Conservation (phyloP, 2,113 vertebrate species). For the Morone chrysops region DNA sequence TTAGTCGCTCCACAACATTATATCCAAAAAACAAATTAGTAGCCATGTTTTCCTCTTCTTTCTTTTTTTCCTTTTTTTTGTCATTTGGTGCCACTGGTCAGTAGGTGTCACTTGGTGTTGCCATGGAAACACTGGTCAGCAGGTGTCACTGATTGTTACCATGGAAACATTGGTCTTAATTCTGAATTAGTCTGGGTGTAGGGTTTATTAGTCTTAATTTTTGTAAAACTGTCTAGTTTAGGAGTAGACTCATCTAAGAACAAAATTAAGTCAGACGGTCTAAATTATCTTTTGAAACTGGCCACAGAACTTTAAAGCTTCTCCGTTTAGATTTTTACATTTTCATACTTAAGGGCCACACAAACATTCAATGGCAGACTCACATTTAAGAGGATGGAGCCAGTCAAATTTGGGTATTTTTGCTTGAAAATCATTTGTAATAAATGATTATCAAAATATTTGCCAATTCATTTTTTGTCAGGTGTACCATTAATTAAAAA, state of each 20-base stretch:
- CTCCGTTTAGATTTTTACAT: not conserved
- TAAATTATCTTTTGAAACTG: not conserved
- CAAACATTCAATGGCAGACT: not conserved
- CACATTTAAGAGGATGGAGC: not conserved
- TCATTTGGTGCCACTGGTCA: conserved; percentile 1
- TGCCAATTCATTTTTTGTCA: not conserved
- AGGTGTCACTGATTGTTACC: conserved; percentile 6
- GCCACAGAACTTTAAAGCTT: not conserved
- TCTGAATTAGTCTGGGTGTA: not conserved
- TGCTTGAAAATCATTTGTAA: not conserved
- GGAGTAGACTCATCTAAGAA: not conserved
- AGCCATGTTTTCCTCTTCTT: not conserved
- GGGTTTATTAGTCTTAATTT: not conserved
- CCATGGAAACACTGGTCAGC: conserved; percentile 14
- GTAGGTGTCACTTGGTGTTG: conserved; percentile 8
- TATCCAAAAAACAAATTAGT: not conserved
- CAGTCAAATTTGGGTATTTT: too few relatives aligned
- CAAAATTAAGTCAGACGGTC: not conserved
- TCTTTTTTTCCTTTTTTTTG: not conserved
- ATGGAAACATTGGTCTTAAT: not conserved
- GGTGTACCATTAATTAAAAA: not conserved
- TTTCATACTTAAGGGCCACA: not conserved
- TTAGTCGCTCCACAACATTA: not conserved
- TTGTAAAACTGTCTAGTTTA: not conserved
- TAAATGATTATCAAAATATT: not conserved